These are phyloP conservation scores for Alouatta caraya DNA, from an alignment of 2,797 vertebrate species.

Conservation along the genomic window DNA sequence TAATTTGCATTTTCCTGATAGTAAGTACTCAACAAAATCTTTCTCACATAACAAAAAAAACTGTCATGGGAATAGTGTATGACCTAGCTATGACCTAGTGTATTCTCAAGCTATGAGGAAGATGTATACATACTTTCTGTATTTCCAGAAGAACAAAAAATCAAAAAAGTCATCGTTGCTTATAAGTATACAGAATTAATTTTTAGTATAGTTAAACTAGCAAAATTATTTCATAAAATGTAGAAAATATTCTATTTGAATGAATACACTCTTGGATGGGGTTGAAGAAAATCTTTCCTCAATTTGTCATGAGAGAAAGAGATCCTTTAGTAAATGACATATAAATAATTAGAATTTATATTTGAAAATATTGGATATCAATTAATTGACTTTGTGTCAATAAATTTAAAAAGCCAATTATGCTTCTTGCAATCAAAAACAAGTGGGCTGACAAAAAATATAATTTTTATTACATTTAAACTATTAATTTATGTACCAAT, in stretches of 20 bases:
- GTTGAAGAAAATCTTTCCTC: neutral
- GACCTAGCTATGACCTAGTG: neutral
- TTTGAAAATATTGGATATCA: constrained; percentile 6
- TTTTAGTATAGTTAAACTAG: constrained; percentile 7
- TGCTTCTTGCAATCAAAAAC: neutral
- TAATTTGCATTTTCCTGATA: neutral
- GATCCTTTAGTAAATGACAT: neutral
- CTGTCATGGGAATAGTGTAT: neutral
- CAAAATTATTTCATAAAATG: neutral
- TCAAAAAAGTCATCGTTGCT: neutral
- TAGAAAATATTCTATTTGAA: neutral
- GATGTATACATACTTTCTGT: neutral
- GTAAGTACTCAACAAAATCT: neutral
- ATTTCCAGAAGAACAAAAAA: neutral
- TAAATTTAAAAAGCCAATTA: neutral
- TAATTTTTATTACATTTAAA: neutral
- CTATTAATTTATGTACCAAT: neutral
- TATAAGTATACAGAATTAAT: neutral
- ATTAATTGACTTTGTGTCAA: neutral
- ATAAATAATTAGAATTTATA: neutral
- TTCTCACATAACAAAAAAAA: neutral
- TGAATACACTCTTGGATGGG: neutral
- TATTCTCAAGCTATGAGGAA: neutral
- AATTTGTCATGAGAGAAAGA: neutral
- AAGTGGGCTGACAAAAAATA: neutral